Base-by-base conservation (phyloP, 1,140 invertebrate genomes). In the Cyclina sinensis region DNA sequence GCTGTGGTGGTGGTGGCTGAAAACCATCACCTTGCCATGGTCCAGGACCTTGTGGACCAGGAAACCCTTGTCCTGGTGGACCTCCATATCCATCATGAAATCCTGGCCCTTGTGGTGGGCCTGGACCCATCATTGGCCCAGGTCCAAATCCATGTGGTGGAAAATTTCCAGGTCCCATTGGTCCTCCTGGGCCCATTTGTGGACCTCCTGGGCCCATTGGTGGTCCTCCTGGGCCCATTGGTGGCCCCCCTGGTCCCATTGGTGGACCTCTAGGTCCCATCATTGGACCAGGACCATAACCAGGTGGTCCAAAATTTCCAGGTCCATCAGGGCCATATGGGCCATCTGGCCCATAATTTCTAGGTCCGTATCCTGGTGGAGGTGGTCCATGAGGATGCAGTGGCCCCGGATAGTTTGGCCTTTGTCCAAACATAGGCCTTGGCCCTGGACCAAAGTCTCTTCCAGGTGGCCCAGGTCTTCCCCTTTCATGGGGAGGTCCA, bases 261-360 rank as follows among this genome's bases (percentile, higher is more conserved):
- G 57, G 62, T 12, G 59, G 62, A 2, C 76, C 62, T 16, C 37
- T 1, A 21, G 51, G 59, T 37, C 73, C 68, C 43, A 37, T 30
- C 21, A 68, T 70, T 68, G 85, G 74, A 16, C 74, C 76, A 24
- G 85, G 85, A 14, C 74, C 74, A 68, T 37, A 62, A 18, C 70
- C 73, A 37, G 27, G 81, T 21, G 62, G 59, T 39, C 59, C 46
- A 73, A 46, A 74, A 18, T 35, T 35, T 39, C 62, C 43, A 32
- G 48, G 78, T 4, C 81, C 81, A 30, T 30, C 37, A 27, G 37
- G 32, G 46, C 81, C 81, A 46, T 30, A 24, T 27, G 54, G 73
- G 18, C 74, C 70, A 43, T 73, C 54, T 37, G 57, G 57, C 0
- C 59, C 80, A 68, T 18, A 68, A 32, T 35, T 32, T 35, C 27